Evolutionary conservation across 2,113 vertebrate species (phyloP), one percentile per base, ranked within the genome.

Genomic region (Gasterosteus nipponicus): DNA sequence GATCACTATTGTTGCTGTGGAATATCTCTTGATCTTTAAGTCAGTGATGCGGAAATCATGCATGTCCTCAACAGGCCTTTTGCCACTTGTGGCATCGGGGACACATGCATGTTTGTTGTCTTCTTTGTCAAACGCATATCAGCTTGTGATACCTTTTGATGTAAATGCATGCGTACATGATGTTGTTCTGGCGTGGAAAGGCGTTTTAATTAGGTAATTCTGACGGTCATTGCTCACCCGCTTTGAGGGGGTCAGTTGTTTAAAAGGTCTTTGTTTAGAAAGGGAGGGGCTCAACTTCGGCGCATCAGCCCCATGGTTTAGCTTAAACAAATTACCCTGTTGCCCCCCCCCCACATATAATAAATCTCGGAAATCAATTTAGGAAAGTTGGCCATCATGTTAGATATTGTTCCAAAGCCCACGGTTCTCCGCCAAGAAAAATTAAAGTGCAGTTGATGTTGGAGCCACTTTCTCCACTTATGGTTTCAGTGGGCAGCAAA

Each of bases 241-340:
- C 11, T 61, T 29, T 10, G 7, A 38, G 33, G 33, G 1, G 35
- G 77, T 75, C 79, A 84, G 59, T 79, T 89, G 81, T 82, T 89
- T 83, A 77, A 78, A 85, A 86, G 60, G 77, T 81, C 88, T 91
- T 91, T 93, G 89, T 91, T 86, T 65, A 42, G 44, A 66, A 29
- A 79, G 41, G 66, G 63, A 63, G 62, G 73, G 83, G 78, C 57
- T 8, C 35, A 10, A 46, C 77, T 51, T 72, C 42, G 59, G 22
- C 67, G 72, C 86, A 84, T 74, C 81, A 35, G 61, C 60, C 80
- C 12, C 61, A 26, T 75, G 78, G 31, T 58, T 64, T 38, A 56
- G 22, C n/a, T 59, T 57, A 26, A 73, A 83, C 58, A 26, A 5
- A 57, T 59, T 58, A 51, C 64, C 33, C 73, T 47, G 56, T 26